phyloP scores from a whole-genome alignment of 1,140 invertebrate species.

The Drosophila nasuta region DNA sequence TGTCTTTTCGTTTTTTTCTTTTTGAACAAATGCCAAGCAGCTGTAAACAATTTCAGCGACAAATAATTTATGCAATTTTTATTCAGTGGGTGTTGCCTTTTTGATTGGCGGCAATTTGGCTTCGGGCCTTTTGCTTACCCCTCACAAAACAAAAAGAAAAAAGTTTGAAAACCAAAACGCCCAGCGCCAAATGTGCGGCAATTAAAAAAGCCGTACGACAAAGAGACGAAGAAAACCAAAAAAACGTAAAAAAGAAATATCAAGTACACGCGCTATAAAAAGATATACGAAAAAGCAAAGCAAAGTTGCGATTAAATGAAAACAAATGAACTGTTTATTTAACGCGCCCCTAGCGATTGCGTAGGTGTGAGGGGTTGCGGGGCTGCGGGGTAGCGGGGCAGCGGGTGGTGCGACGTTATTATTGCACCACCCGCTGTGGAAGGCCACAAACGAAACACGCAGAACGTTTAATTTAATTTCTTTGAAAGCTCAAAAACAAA shows the following conservation, averaged over 20 bases:
- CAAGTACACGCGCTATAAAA: conserved; percentile 45
- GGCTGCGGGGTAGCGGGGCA: background rate
- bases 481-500: conserved; percentile 81
- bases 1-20: background rate
- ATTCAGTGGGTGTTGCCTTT: conserved; percentile 78
- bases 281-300: conserved; percentile 36
- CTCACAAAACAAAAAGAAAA: conserved; percentile 11
- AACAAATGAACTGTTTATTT: conserved; percentile 84
- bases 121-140: conserved; percentile 40
- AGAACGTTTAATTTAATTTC: conserved; percentile 84
- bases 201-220: conserved; percentile 68
- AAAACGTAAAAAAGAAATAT: conserved; percentile 28
- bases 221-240: conserved; percentile 46
- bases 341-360: conserved; percentile 61
- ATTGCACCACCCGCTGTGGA: conserved; percentile 29
- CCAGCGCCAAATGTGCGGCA: conserved; percentile 66
- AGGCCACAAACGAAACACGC: conserved; percentile 59
- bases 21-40: conserved; percentile 8
- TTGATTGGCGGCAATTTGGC: conserved; percentile 80
- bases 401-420: background rate
- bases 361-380: background rate
- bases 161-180: conserved; percentile 50
- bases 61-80: conserved; percentile 82
- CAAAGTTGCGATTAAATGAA: conserved; percentile 76
- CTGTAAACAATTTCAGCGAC: conserved; percentile 35